Evolutionary conservation across 1,140 invertebrate genomes (phyloP), one percentile per base, ranked within the genome.

Genomic region (Eueides isabella): DNA sequence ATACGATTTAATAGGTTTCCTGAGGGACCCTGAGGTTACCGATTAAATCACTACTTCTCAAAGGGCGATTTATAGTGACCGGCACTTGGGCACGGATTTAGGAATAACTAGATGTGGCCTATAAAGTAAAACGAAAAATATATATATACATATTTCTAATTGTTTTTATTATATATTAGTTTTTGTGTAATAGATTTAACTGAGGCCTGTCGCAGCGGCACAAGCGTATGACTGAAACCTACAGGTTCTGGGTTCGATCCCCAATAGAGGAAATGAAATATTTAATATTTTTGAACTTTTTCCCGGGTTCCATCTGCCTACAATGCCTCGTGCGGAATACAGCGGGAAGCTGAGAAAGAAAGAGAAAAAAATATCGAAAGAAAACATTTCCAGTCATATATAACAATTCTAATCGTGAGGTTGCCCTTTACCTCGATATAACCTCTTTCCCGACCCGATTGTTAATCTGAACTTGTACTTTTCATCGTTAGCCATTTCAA

Each of bases 1-100:
- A 92, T 92, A 92, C 91, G 91, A 89, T 91, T 91, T 92, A 92
- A 92, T 92, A 89, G 88, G 89, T 87, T 89, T 91, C 91, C 89
- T 89, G 77, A 85, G 87, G 88, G 89, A 90, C 87, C 77, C 85
- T 87, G 88, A 88, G 90, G 89, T 89, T 90, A 83, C 89, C 91
- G 89, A 92, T 92, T 92, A 91, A 92, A 92, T 92, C 91, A 92
- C 91, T 90, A 90, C 87, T 89, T 87, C 90, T 91, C 89, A 89
- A 91, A 91, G 87, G 89, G 86, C 89, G 85, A 92, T 91, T 92
- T 92, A 92, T 92, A 89, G 85, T 89, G 86, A 84, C 84, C 85
- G 79, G 74, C 75, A 70, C 72, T 78, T 71, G 69, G 75, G 55
- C 70, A 12, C 44, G 67, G 78, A 86, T 78, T 33, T 79, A 72